Base-by-base conservation (phyloP, 1,140 invertebrate genomes). In the Cataglyphis hispanica region DNA sequence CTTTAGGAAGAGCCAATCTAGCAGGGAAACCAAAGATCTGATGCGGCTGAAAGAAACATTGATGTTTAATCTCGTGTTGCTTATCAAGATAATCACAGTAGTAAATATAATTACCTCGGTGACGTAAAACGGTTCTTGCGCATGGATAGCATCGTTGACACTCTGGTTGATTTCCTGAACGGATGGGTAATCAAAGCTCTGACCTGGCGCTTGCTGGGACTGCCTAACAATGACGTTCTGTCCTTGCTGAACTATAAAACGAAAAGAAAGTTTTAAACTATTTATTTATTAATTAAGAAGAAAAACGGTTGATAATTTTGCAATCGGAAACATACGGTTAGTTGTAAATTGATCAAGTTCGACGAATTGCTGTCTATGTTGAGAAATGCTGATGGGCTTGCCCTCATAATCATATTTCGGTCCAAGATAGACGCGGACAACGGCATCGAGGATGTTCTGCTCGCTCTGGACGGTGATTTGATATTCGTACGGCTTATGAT, bases 301-400 rank as follows among this genome's bases (percentile, higher is more conserved):
- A 2, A 11, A 16, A 74, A 63, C 61, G 2, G 10, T 64, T 46
- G 3, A 19, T 25, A 61, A 22, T 67, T 0, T 66, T 19, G 8
- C 2, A 50, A 58, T 4, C 0, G 0, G 10, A 58, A 83, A 91
- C 95, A 90, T 81, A 95, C 94, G 93, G 76, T 96, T 95, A 90
- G 96, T 96, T 43, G 96, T 89, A 93, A 97, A 98, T 91, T 96
- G 96, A 89, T 98, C 97, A 76, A 97, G 93, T 93, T 97, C 96
- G 66, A 97, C 94, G 94, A 97, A 96, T 90, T 96, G 95, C 50
- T 96, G 95, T 84, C 96, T 95, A 89, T 96, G 96, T 85, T 96
- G 94, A 81, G 97, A 96, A 61, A 96, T 94, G 58, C 95, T 95
- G 83, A 96, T 95, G 58, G 95, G 93, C 74, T 96, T 95, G 43